Conservation (phyloP, 1,140 invertebrate genomes). For the Calosoma granatense region DNA sequence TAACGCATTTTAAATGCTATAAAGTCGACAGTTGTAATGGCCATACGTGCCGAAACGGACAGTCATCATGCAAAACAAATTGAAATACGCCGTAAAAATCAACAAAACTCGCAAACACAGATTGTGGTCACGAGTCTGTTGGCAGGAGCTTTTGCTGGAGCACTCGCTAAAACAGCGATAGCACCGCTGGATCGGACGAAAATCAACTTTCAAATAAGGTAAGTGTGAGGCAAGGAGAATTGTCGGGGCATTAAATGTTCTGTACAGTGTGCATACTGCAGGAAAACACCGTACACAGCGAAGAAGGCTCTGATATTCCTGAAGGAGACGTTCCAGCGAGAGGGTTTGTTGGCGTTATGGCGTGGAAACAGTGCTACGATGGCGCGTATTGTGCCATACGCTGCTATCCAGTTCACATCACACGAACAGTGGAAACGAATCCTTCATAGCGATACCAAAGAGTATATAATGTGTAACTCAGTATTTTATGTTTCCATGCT, state of each 20-base stretch:
- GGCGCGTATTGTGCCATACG: conserved; percentile 92
- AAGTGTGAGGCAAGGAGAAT: conserved; percentile 21
- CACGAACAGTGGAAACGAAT: conserved; percentile 93
- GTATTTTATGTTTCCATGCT: too few species aligned
- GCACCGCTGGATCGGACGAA: conserved; percentile 95
- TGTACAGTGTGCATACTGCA: conserved; percentile 23
- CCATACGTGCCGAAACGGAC: neutral
- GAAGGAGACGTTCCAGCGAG: conserved; percentile 51
- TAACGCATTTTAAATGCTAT: too few species aligned
- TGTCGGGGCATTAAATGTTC: conserved; percentile 9
- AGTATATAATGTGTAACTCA: too few species aligned
- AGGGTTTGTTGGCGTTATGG: conserved; percentile 81
- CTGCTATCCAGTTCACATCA: conserved; percentile 92
- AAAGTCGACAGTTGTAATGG: too few species aligned
- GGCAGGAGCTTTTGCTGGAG: conserved; percentile 83
- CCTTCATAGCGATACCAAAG: conserved; percentile 53
- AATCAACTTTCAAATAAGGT: conserved; percentile 92
- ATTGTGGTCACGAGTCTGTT: conserved; percentile 58
- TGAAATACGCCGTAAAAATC: neutral
- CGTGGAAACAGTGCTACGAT: conserved; percentile 96
- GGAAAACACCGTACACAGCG: conserved; percentile 67
- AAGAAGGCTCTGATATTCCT: conserved; percentile 70
- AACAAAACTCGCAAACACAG: conserved; percentile 28
- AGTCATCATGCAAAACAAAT: neutral
- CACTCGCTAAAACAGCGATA: conserved; percentile 89